Base-by-base conservation (phyloP, 2,797 vertebrate genomes). In the Hirundo rustica region DNA sequence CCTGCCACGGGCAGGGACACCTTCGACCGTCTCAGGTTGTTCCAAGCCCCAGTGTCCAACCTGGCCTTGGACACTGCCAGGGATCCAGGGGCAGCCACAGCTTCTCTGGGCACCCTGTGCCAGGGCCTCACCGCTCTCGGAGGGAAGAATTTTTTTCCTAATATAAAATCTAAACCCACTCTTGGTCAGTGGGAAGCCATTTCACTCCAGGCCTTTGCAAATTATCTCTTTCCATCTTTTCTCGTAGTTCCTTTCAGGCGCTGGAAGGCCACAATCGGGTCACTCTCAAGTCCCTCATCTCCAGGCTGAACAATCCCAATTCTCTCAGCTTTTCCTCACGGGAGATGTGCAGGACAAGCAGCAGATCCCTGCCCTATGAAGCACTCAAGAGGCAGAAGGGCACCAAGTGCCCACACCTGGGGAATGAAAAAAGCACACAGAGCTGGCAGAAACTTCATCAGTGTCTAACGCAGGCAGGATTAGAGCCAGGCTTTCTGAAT, bases 11-110 rank as follows among this genome's bases (percentile, higher is more conserved):
- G 5, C 7, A 82, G 6, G 9, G 27, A 55, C 32, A 62, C 3
- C 5, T 68, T 11, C 36, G 27, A 17, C 16, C 10, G 0, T 5
- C 18, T 55, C 26, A 67, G 47, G 6, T 0, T 54, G 11, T 10
- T 67, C 15, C 34, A 30, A 80, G 10, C 20, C 21, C 20, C 0
- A 0, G 11, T 42, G 40, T 61, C 34, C 62, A 55, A 0, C 22
- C 48, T 21, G 36, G 36, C 16, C 22, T 38, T 21, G 19, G 9
- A 6, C 34, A 62, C 7, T 75, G 0, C 9, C 64, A 82, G 19
- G 32, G 22, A 50, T 15, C 20, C 51, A 64, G 42, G 19, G 19
- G 11, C 55, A 76, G 19, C 13, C 62, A 38, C 86, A 75, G 64
- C 16, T 44, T 0, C 34, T 36, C 62, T 61, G 62, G 12, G 22